Evolutionary conservation across 2,888 invertebrate genomes (phyloP), one percentile per base, ranked within the genome.

Genomic region (Lampropteryx suffumata): DNA sequence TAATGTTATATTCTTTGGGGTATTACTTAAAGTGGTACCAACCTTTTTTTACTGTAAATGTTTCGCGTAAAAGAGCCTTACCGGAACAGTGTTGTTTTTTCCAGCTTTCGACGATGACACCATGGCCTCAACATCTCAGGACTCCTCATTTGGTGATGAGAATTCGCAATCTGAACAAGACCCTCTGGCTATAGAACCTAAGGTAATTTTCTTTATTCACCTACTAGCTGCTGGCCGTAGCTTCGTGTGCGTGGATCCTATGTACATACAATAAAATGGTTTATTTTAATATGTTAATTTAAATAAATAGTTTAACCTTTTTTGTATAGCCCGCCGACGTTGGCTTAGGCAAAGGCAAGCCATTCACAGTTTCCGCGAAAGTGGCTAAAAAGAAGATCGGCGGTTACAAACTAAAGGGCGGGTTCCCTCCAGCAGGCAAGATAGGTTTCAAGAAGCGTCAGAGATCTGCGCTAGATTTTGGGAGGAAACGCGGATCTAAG

Each of bases 401-500:
- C 10, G 88, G 93, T 6, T 91, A 90, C 65, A 92, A 95, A 55
- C 91, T 95, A 1, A 95, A 95, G 64, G 93, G 94, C 36, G 91
- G 92, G 30, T 90, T 81, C 57, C 92, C 93, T 5, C 88, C 91
- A 30, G 84, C 91, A 0, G 93, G 93, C 6, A 96, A 95, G 82
- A 84, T 94, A 46, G 93, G 94, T 34, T 94, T 94, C 69, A 94
- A 95, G 73, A 96, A 95, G 69, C 90, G 94, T 12, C 94, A 94
- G 61, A 90, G 94, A 39, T 89, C 95, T 36, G 92, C 93, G 24
- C 61, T 90, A 27, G 95, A 96, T 63, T 94, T 96, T 73, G 94
- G 95, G 24, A 88, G 97, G 55, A 97, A 97, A 75, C 91, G 97
- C 54, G 96, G 96, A 5, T 94, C 95, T 1, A 98, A 98, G 76